Percentiles rank a stretch among this genome's conserved stretches.
phyloP scores from a whole-genome alignment of 2,113 vertebrate genomes.

The Chinchilla lanigera region DNA sequence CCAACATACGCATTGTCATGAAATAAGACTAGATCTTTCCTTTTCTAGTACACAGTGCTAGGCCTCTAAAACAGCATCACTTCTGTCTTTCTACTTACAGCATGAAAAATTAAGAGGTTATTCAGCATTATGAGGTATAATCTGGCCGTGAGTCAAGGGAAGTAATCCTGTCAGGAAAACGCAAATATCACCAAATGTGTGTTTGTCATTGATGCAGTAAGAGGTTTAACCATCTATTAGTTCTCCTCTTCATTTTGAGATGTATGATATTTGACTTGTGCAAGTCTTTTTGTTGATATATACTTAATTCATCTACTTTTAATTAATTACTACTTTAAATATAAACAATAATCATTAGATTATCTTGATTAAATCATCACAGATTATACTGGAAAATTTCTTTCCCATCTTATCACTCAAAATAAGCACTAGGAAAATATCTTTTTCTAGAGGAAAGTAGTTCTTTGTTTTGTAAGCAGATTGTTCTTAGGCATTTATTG shows the following conservation, averaged over 20 bases:
- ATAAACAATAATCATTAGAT: conserved; percentile 33
- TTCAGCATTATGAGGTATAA: background rate
- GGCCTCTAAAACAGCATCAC: background rate
- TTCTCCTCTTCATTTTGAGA: conserved; percentile 61
- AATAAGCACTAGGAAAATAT: background rate
- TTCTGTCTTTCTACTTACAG: background rate
- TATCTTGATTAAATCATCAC: conserved; percentile 36
- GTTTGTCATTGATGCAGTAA: conserved; percentile 15
- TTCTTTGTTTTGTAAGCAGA: conserved; percentile 53
- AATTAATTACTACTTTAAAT: conserved; percentile 54
- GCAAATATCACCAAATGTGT: conserved; percentile 47
- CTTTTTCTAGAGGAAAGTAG: conserved; percentile 14
- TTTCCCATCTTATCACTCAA: conserved; percentile 40
- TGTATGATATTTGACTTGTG: conserved; percentile 70
- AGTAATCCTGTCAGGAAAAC: background rate
- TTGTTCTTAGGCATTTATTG: conserved; percentile 54
- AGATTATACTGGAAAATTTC: background rate
- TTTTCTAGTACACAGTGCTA: background rate
- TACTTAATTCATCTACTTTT: conserved; percentile 41
- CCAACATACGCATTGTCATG: background rate
- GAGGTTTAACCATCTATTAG: background rate
- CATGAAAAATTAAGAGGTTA: background rate
- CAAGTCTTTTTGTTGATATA: conserved; percentile 52
- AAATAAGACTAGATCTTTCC: background rate
- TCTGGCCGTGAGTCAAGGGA: background rate